phyloP scores from a whole-genome alignment of 1,140 invertebrate genomes.

The Calliopsis andreniformis region DNA sequence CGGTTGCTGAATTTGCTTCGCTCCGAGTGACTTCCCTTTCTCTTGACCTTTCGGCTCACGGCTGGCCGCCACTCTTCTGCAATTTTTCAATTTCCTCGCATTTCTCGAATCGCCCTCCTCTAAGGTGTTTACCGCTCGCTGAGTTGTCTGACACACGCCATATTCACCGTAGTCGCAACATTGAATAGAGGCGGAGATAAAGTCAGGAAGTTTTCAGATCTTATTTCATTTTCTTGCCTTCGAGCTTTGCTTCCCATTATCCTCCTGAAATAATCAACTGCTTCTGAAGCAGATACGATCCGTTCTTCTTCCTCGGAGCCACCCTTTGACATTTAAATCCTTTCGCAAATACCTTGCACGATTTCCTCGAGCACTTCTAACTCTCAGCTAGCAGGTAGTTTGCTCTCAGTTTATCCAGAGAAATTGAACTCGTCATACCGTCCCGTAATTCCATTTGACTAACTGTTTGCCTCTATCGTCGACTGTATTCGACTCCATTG shows the following conservation, averaged over 20 bases:
- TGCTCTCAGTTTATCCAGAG: background rate
- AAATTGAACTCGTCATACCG: conserved; percentile 25
- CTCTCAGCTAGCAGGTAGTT: background rate
- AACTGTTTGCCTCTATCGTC: conserved; percentile 12
- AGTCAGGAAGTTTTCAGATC: background rate
- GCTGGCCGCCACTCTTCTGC: background rate
- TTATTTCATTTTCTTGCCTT: background rate
- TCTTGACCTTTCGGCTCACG: background rate
- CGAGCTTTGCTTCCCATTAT: too few species aligned
- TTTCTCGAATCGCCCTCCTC: background rate
- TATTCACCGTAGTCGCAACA: background rate
- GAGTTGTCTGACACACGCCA: background rate
- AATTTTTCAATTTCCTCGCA: conserved; percentile 39
- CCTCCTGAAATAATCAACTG: too few species aligned
- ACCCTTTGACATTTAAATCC: too few species aligned
- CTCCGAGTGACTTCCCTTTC: background rate
- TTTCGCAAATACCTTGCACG: background rate
- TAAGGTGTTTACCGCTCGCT: conserved; percentile 11
- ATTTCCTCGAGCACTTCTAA: background rate
- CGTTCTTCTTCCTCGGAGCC: too few species aligned
- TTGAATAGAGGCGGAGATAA: background rate
- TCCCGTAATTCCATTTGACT: conserved; percentile 34
- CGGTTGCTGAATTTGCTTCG: conserved; percentile 36
- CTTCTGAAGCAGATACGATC: too few species aligned
- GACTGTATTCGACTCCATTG: background rate